A percentile compares a stretch with the other conserved stretches of the same genome.
These are phyloP conservation scores for Alosa sapidissima DNA, from an alignment of 2,797 vertebrate species.

Conservation along the genomic window DNA sequence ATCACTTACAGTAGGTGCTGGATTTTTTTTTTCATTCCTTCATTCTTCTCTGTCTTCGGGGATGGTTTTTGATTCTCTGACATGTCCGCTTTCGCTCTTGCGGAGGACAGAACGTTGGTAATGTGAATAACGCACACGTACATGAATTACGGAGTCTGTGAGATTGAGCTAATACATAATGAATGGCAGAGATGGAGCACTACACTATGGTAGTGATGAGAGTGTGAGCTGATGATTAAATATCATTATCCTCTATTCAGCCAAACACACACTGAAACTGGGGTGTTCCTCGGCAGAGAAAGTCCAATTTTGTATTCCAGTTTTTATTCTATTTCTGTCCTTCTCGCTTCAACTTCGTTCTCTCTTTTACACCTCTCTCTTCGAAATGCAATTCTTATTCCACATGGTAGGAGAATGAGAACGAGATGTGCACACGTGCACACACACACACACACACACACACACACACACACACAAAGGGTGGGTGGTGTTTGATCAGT, in stretches of 20 bases:
- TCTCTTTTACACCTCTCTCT: background rate
- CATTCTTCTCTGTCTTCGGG: background rate
- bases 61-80: background rate
- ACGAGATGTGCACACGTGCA: background rate
- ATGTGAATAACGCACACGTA: background rate
- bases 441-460: background rate
- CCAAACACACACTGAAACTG: background rate
- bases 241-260: background rate
- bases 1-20: background rate
- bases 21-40: background rate
- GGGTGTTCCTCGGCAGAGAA: background rate
- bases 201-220: background rate
- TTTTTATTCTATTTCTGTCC: no score
- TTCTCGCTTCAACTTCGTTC: background rate
- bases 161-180: background rate
- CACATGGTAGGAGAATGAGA: background rate
- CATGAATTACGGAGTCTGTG: background rate
- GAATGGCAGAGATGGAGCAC: background rate
- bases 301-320: background rate
- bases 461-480: background rate
- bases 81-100: background rate
- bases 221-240: background rate
- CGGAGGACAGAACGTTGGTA: background rate
- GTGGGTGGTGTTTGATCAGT: no score
- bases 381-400: background rate